These are phyloP conservation scores for Hypothenemus hampei DNA, from an alignment of 1,140 invertebrate genomes.

Conservation along the genomic window DNA sequence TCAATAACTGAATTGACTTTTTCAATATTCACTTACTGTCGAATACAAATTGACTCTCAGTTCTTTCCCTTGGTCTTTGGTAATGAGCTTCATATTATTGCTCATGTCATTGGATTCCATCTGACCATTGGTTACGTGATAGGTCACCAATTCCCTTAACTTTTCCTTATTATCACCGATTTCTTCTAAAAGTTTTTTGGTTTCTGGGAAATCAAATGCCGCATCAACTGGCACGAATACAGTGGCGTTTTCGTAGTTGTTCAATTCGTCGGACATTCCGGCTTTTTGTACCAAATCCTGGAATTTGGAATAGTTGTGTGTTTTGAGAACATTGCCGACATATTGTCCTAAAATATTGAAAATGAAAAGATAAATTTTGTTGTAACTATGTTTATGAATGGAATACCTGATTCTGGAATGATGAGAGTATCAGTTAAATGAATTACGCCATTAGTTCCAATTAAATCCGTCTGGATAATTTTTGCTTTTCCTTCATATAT, in stretches of 20 bases:
- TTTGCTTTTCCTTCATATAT: constrained; percentile 48
- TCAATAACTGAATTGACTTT: neutral
- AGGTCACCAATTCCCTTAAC: constrained; percentile 52
- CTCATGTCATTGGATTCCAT: constrained; percentile 50
- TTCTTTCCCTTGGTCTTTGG: constrained; percentile 44
- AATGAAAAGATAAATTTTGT: neutral
- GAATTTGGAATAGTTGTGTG: constrained; percentile 50
- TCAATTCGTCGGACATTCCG: constrained; percentile 52
- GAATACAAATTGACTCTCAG: constrained; percentile 56
- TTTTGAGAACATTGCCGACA: constrained; percentile 45
- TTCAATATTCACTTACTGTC: constrained; percentile 42
- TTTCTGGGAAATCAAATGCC: constrained; percentile 50
- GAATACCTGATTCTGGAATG: constrained; percentile 50
- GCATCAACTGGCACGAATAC: constrained; percentile 60
- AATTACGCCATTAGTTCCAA: constrained; percentile 64
- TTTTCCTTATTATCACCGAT: constrained; percentile 46
- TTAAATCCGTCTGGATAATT: constrained; percentile 48
- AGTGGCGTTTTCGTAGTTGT: constrained; percentile 55
- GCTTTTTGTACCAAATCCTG: constrained; percentile 50
- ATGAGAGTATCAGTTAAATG: constrained; percentile 64
- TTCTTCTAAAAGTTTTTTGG: constrained; percentile 44
- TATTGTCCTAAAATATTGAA: constrained; percentile 40
- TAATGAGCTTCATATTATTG: constrained; percentile 49
- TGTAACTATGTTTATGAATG: neutral
- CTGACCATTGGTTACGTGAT: constrained; percentile 53